Conservation (phyloP, 1,140 invertebrate species). For the Capitella teleta region DNA sequence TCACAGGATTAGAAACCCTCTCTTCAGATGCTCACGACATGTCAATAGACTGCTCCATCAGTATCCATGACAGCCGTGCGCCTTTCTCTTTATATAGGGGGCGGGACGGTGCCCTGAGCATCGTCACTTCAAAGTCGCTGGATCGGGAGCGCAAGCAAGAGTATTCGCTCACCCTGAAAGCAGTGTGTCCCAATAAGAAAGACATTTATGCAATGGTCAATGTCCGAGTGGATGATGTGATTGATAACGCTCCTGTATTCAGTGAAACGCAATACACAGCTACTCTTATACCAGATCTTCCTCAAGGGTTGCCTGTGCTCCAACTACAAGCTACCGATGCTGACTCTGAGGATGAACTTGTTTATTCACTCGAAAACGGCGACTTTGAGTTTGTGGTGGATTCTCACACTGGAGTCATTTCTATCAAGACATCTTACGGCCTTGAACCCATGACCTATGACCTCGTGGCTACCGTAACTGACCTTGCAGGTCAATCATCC, state of each 20-base stretch:
- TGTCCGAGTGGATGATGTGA: slow-evolving; percentile 79
- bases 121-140: not conserved
- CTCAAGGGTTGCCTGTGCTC: not conserved
- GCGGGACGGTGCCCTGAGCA: not conserved
- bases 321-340: not conserved
- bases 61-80: not conserved
- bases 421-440: not conserved
- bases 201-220: slow-evolving; percentile 58
- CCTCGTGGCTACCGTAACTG: not conserved
- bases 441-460: not conserved
- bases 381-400: not conserved
- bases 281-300: not conserved
- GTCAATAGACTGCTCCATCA: not conserved
- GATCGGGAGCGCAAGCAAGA: not conserved
- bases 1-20: not conserved
- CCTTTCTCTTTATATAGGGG: not conserved
- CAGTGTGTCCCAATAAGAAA: not conserved
- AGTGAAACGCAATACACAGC: slow-evolving; percentile 64
- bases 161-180: not conserved
- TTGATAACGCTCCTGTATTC: slow-evolving; percentile 84
- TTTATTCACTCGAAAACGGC: not conserved
- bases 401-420: not conserved
- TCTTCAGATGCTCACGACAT: not conserved
- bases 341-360: not conserved
- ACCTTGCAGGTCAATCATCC: not conserved